Conservation (phyloP, 2,113 vertebrate species). For the Rynchops niger region DNA sequence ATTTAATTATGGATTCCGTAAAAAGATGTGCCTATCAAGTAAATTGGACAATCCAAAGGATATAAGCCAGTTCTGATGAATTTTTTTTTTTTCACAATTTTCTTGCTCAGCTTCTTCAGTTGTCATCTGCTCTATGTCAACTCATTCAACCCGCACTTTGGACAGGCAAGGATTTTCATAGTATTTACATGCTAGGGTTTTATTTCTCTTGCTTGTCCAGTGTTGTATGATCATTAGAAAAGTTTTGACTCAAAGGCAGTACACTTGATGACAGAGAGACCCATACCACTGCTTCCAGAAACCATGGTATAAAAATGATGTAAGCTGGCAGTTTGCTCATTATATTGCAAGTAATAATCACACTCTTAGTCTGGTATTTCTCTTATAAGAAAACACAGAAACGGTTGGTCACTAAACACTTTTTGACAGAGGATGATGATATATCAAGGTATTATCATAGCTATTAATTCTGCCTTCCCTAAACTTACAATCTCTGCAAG, state of each 20-base stretch:
- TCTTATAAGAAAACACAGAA: not conserved
- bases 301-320: accelerated
- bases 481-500: not conserved
- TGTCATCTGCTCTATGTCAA: not conserved
- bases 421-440: not conserved
- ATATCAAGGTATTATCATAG: not conserved
- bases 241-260: not conserved
- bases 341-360: not conserved
- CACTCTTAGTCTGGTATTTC: not conserved
- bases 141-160: not conserved
- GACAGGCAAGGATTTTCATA: not conserved
- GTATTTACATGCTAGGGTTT: not conserved
- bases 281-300: not conserved
- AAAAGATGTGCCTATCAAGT: not conserved
- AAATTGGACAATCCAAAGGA: not conserved
- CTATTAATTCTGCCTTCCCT: not conserved
- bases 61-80: not conserved
- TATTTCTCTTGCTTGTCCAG: not conserved
- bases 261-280: not conserved
- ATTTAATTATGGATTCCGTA: not conserved
- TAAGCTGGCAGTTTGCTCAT: not conserved
- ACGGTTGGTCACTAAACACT: not conserved
- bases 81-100: not conserved
- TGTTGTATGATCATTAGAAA: not conserved
- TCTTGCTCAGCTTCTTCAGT: not conserved